Evolutionary conservation across 2,888 invertebrate species (phyloP).

Genomic region (Caenorhabditis angaria): DNA sequence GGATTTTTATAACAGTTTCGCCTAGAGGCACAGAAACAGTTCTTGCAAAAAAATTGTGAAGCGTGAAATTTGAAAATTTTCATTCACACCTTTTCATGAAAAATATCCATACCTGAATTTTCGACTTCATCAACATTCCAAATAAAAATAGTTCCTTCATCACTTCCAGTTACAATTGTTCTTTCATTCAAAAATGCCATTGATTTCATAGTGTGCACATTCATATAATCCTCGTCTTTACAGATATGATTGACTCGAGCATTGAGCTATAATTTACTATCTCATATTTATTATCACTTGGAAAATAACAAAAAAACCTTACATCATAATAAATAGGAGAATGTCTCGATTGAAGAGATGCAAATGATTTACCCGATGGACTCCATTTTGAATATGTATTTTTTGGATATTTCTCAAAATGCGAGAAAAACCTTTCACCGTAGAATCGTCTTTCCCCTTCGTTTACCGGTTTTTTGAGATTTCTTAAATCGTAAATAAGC

Average conservation of each 20-base stretch:
- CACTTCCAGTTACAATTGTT: constrained; percentile 90
- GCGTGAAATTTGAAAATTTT: neutral
- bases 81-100: no score
- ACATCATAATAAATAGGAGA: constrained; percentile 51
- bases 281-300: neutral
- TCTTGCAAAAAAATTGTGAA: neutral
- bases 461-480: neutral
- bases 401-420: neutral
- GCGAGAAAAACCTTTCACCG: neutral
- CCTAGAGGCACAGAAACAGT: neutral
- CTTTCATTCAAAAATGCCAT: constrained; percentile 90
- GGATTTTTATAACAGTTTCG: no score
- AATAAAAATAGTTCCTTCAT: constrained; percentile 92
- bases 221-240: constrained; percentile 79
- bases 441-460: neutral
- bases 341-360: constrained; percentile 21
- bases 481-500: constrained; percentile 25
- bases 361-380: constrained; percentile 44
- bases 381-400: constrained; percentile 19
- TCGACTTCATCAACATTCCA: constrained; percentile 80
- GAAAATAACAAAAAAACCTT: constrained; percentile 12
- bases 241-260: constrained; percentile 3
- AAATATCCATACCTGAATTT: no score
- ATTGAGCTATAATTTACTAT: constrained; percentile 24
- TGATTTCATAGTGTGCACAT: constrained; percentile 96